Base-by-base conservation (phyloP, 2,113 vertebrate species). In the Willisornis vidua region DNA sequence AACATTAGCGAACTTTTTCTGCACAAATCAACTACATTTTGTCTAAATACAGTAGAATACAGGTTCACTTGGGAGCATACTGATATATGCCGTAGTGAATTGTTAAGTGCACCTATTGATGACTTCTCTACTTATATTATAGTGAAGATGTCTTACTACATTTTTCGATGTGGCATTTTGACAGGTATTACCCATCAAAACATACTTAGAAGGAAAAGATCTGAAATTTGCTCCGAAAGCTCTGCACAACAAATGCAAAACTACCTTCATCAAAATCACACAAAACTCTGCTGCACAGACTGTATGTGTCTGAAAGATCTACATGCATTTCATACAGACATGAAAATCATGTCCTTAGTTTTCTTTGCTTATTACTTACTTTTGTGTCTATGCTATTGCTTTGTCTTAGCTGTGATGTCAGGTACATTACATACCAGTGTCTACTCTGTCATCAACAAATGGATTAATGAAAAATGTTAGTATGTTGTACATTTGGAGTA, bases 31-130 rank as follows among this genome's bases (percentile, higher is more conserved):
- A 85, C 79, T 79, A 55, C 1, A 20, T 75, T 93, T 59, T 93
- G 52, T 72, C 55, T 89, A 91, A 87, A 94, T 54, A 62, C 5
- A 65, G 19, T 37, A 45, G 16, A 81, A 85, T 52, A 79, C 23
- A 95, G 62, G 43, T 52, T 37, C 39, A 76, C 10, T 86, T 93
- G 54, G 70, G 52, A 91, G 35, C 26, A 85, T 57, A 90, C 22
- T 48, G 16, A 75, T 77, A 16, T 35, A 80, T 73, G 79, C 25
- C 75, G 78, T 76, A 81, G 54, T 54, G 8, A 80, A 93, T 70
- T 75, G 63, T 92, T 94, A 97, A 91, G 71, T 93, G 58, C 55
- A 97, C 19, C 8, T 93, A 90, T 75, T 95, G 78, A 93, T 82
- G 70, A 94, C 43, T 93, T 79, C 16, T 87, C 73, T 39, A 13